Evolutionary conservation across 2,113 vertebrate genomes (phyloP).

Genomic region (Conger conger): DNA sequence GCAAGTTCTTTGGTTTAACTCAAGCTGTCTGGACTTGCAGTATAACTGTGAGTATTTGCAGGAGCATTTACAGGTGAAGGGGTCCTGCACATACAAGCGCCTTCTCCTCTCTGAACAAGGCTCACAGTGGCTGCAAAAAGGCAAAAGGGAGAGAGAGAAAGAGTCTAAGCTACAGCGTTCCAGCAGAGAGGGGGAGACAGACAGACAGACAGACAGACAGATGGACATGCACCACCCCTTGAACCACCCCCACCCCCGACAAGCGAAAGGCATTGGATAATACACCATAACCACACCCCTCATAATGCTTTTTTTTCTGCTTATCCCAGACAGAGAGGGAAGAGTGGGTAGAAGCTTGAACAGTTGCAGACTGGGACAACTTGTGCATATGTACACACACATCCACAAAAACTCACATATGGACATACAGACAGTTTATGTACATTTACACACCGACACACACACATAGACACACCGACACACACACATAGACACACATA

Average conservation of each 20-base stretch:
- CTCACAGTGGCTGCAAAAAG: slow-evolving; percentile 98
- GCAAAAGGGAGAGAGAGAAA: slow-evolving; percentile 75
- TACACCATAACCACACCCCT: background rate
- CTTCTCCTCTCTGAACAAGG: slow-evolving; percentile 98
- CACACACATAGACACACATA: background rate
- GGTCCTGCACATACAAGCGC: slow-evolving; percentile 98
- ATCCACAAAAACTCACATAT: background rate
- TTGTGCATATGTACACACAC: background rate
- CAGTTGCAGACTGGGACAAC: background rate
- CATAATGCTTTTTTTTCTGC: background rate
- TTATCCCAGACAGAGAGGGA: slow-evolving; percentile 8
- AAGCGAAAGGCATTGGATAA: background rate
- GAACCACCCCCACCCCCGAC: background rate
- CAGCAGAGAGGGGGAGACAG: slow-evolving; percentile 71
- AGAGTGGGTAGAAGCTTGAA: slow-evolving; percentile 12
- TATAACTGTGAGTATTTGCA: slow-evolving; percentile 97
- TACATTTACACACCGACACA: slow-evolving; percentile 6
- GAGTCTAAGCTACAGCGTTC: slow-evolving; percentile 86
- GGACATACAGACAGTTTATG: background rate
- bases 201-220: slow-evolving; percentile 45
- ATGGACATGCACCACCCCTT: slow-evolving; percentile 52
- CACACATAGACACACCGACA: slow-evolving; percentile 12
- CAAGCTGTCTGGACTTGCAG: slow-evolving; percentile 97
- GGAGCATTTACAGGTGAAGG: slow-evolving; percentile 97
- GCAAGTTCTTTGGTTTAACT: slow-evolving; percentile 99